Conservation (phyloP, 2,888 invertebrate genomes). For the Tanytarsus gracilentus region DNA sequence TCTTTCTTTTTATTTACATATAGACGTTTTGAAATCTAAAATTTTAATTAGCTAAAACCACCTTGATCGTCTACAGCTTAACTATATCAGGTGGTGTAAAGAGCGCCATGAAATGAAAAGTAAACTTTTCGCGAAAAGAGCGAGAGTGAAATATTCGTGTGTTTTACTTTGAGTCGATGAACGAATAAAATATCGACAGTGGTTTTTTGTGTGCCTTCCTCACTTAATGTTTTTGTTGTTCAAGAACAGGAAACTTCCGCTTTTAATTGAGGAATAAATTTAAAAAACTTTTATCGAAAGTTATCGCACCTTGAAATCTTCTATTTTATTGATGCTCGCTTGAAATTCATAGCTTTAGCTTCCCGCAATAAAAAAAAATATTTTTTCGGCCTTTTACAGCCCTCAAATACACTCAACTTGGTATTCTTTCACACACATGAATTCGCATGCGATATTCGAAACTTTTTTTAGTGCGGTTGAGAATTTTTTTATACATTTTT, state of each 20-base stretch:
- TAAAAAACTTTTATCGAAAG: no score
- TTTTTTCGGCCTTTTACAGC: no score
- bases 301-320: not conserved
- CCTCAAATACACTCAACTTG: no score
- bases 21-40: not conserved
- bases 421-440: not conserved
- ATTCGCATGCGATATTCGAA: not conserved
- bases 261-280: not conserved
- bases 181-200: constrained; percentile 5
- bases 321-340: not conserved
- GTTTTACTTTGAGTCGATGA: not conserved
- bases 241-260: no score
- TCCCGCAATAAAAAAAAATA: not conserved
- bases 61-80: not conserved
- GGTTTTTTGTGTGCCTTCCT: not conserved
- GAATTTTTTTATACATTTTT: not conserved
- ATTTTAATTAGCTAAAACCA: not conserved
- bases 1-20: not conserved
- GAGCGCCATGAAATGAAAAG: constrained; percentile 7
- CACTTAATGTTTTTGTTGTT: not conserved
- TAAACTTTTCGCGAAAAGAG: no score
- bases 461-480: not conserved
- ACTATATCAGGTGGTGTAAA: not conserved
- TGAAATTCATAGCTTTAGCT: not conserved
- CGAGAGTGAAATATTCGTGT: not conserved